Conservation (phyloP, 2,797 vertebrate genomes). For the Thripadectes ignobilis region DNA sequence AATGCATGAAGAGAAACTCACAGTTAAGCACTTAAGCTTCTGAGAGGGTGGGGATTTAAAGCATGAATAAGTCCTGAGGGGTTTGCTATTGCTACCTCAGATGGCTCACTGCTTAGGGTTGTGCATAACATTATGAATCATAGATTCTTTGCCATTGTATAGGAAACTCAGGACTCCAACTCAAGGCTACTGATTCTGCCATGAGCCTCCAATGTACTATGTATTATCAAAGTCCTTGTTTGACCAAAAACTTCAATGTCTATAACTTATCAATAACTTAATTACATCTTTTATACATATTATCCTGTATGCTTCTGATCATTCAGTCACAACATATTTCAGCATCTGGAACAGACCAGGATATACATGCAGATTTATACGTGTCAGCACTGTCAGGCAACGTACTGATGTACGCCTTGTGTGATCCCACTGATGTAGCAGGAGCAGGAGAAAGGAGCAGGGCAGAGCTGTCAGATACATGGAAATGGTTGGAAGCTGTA, state of each 20-base stretch:
- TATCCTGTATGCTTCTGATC: neutral
- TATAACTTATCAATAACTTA: neutral
- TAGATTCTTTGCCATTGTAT: neutral
- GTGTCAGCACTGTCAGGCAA: neutral
- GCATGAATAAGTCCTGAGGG: neutral
- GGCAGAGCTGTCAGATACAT: neutral
- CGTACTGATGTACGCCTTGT: neutral
- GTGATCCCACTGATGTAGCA: neutral
- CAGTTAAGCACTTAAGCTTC: conserved; percentile 1
- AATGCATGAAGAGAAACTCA: neutral
- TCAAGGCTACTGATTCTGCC: neutral
- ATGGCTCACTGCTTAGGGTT: neutral
- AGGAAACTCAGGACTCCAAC: neutral
- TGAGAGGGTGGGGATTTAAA: neutral
- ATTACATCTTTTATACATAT: neutral
- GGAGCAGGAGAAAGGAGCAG: neutral
- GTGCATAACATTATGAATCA: neutral
- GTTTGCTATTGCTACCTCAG: neutral
- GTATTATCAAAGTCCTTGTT: neutral
- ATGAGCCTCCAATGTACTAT: neutral
- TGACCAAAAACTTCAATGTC: neutral
- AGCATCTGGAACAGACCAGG: neutral
- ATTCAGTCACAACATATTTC: neutral
- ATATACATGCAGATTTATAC: neutral
- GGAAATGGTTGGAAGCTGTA: neutral